Percentiles rank a stretch among this genome's conserved stretches.
These are phyloP conservation scores for Leucophenga varia DNA, from an alignment of 1,140 invertebrate species.

Conservation along the genomic window DNA sequence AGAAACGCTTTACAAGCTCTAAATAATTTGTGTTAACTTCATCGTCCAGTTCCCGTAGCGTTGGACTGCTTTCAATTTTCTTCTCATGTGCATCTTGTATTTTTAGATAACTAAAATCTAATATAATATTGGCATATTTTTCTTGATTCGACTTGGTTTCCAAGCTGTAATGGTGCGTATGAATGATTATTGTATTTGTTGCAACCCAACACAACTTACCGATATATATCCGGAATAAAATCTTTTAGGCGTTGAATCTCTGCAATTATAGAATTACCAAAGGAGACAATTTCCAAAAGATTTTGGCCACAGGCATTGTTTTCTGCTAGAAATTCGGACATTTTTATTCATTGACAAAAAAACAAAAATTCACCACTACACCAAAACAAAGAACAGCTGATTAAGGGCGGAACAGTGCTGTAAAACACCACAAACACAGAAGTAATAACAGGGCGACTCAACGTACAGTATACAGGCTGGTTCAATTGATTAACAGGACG, in stretches of 20 bases:
- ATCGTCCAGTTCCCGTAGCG: constrained; percentile 90
- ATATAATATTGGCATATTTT: constrained; percentile 87
- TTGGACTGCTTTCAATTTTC: constrained; percentile 81
- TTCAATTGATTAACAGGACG: too few relatives aligned
- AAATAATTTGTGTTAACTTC: constrained; percentile 89
- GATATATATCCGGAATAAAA: constrained; percentile 85
- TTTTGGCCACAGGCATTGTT: constrained; percentile 63
- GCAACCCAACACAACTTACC: too few relatives aligned
- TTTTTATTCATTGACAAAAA: too few relatives aligned
- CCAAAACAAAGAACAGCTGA: too few relatives aligned
- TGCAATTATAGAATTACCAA: constrained; percentile 94
- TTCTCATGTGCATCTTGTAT: constrained; percentile 80
- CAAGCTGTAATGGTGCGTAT: too few relatives aligned
- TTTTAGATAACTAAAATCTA: constrained; percentile 94
- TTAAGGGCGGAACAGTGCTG: too few relatives aligned
- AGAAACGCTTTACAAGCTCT: constrained; percentile 87
- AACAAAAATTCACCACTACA: too few relatives aligned
- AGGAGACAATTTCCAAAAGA: constrained; percentile 82
- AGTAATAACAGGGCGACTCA: too few relatives aligned
- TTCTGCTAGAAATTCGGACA: constrained; percentile 50
- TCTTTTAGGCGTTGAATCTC: constrained; percentile 90
- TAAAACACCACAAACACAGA: too few relatives aligned
- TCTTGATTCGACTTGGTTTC: constrained; percentile 73
- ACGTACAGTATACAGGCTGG: too few relatives aligned
- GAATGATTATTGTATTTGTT: constrained; percentile 39